These are phyloP conservation scores for Pteronura brasiliensis DNA, from an alignment of 2,113 vertebrate genomes.

Conservation along the genomic window DNA sequence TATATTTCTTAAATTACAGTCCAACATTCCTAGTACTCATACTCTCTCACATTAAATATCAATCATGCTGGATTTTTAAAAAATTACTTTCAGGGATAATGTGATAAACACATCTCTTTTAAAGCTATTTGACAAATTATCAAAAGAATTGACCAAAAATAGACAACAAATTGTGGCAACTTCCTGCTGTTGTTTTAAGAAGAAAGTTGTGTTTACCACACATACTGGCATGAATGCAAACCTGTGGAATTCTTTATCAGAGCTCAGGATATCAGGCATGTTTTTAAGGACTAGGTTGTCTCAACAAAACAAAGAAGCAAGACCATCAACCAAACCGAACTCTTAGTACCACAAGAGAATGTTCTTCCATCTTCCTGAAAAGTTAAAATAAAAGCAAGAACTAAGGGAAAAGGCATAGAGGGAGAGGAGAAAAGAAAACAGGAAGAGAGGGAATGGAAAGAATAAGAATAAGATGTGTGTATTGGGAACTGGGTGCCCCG, in stretches of 20 bases:
- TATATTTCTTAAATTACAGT: background rate
- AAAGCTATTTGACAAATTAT: background rate
- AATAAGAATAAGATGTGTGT: background rate
- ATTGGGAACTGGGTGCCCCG: background rate
- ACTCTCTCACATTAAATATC: background rate
- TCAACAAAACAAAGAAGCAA: background rate
- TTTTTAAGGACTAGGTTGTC: background rate
- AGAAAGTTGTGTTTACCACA: background rate
- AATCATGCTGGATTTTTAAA: background rate
- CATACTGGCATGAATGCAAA: background rate
- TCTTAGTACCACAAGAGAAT: background rate
- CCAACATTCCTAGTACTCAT: background rate
- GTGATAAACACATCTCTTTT: background rate
- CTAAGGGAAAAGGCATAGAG: background rate
- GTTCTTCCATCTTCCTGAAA: background rate
- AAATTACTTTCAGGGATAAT: background rate
- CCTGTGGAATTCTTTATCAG: background rate
- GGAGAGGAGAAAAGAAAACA: background rate
- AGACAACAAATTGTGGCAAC: background rate
- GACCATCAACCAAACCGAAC: background rate
- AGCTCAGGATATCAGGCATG: background rate
- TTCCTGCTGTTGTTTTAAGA: background rate
- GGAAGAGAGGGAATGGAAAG: background rate
- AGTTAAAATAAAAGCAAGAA: background rate
- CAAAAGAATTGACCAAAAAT: background rate